Conservation (phyloP, 2,113 vertebrate species). For the Desmodus rotundus region DNA sequence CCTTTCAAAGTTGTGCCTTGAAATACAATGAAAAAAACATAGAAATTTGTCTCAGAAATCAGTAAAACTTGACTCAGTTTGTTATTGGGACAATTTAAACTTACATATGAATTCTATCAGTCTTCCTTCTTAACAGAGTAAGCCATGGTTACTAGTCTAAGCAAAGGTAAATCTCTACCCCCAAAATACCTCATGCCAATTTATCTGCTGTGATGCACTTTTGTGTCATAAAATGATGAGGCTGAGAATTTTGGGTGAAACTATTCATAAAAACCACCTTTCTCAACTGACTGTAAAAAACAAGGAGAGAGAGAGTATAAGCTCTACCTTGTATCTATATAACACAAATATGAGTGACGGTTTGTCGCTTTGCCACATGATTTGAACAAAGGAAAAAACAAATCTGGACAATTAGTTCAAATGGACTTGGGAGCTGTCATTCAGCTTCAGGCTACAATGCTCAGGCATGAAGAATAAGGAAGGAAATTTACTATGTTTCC, state of each 20-base stretch:
- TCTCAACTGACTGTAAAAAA: conserved; percentile 1
- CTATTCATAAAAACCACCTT: conserved; percentile 20
- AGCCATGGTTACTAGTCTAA: conserved; percentile 29
- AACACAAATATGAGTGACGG: neutral
- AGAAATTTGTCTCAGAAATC: conserved; percentile 47
- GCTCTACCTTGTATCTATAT: neutral
- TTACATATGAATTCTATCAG: conserved; percentile 56
- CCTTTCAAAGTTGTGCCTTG: conserved; percentile 43
- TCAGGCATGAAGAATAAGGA: neutral
- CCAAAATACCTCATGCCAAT: conserved; percentile 31
- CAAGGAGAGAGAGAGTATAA: neutral
- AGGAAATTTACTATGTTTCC: neutral
- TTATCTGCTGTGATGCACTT: conserved; percentile 10
- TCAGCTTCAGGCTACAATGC: neutral
- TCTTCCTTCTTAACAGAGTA: conserved; percentile 62
- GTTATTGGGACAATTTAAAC: conserved; percentile 55
- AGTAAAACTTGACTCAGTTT: conserved; percentile 59
- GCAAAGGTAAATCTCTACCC: conserved; percentile 41
- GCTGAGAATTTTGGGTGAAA: conserved; percentile 18
- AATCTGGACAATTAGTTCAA: conserved; percentile 4
- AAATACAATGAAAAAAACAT: conserved; percentile 15
- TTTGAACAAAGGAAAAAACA: neutral
- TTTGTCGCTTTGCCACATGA: neutral
- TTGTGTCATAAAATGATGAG: conserved; percentile 11
- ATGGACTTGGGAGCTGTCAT: neutral